Evolutionary conservation across 2,113 vertebrate species (phyloP).

Genomic region (Mesoclemmys tuberculata): DNA sequence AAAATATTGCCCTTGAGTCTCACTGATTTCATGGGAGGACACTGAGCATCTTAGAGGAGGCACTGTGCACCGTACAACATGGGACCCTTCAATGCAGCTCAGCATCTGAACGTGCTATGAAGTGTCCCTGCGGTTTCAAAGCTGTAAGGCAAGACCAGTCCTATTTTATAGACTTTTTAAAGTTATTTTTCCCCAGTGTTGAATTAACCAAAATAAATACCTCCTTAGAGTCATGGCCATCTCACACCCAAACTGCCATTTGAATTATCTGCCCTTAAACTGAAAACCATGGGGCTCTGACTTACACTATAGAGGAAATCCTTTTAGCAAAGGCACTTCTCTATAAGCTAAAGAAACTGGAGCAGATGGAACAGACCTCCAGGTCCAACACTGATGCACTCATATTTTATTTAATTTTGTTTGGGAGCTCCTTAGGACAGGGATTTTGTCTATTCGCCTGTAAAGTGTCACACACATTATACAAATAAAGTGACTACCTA

Average conservation of each 20-base stretch:
- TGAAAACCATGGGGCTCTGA: background rate
- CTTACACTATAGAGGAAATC: background rate
- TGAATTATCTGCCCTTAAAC: background rate
- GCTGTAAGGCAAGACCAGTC: background rate
- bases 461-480: background rate
- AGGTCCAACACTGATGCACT: background rate
- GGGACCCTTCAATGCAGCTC: background rate
- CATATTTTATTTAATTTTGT: background rate
- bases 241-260: background rate
- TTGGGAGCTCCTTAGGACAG: background rate
- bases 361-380: rapidly evolving
- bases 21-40: background rate
- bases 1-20: background rate
- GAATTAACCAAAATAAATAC: background rate
- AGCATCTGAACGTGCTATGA: background rate
- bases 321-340: background rate
- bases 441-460: background rate
- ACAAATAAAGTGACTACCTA: background rate
- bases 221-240: background rate
- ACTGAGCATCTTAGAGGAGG: background rate
- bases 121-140: background rate
- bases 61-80: background rate
- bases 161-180: background rate
- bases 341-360: background rate
- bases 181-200: background rate